Percentiles rank a stretch among this genome's conserved stretches.
These are phyloP conservation scores for Vicugna pacos DNA, from an alignment of 2,113 vertebrate genomes.

Conservation along the genomic window DNA sequence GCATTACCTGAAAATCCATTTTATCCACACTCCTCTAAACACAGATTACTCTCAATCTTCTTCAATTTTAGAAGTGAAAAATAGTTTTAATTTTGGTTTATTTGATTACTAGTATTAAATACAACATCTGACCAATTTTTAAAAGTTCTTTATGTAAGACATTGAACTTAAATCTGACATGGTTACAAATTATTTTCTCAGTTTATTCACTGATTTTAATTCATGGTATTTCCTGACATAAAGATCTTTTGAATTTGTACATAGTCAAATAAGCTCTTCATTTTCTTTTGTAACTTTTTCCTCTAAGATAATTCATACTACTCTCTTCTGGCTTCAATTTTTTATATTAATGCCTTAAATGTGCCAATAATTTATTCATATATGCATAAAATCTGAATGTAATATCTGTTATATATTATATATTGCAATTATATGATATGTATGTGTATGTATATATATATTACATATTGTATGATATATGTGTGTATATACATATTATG, in stretches of 20 bases:
- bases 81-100: slow-evolving; percentile 28
- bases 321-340: background rate
- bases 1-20: background rate
- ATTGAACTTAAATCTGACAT: background rate
- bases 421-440: background rate
- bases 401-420: background rate
- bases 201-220: slow-evolving; percentile 44
- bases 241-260: background rate
- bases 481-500: background rate
- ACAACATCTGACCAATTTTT: background rate
- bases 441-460: background rate
- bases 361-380: background rate
- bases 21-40: background rate
- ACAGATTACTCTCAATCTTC: slow-evolving; percentile 10
- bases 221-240: background rate
- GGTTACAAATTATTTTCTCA: background rate
- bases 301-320: background rate
- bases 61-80: slow-evolving; percentile 22
- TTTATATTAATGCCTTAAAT: background rate
- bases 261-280: background rate
- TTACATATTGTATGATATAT: too few species aligned
- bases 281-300: background rate
- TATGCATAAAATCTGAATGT: background rate
- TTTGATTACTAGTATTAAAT: background rate
- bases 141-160: background rate